Base-by-base conservation (phyloP, 2,888 invertebrate genomes). In the Rhimphoctona megacephalus region DNA sequence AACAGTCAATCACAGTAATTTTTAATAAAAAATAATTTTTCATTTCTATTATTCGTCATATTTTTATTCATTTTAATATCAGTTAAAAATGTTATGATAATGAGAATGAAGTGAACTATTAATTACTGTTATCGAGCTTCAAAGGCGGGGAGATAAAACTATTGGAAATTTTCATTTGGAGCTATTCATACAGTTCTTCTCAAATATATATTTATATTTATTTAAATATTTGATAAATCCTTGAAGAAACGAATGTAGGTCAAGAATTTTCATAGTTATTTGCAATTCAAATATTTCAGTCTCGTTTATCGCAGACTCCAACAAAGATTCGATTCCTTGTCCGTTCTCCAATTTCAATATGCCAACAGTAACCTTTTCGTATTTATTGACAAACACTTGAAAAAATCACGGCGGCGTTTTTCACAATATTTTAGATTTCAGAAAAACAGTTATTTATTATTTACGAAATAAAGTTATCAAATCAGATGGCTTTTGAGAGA, bases 161-260 rank as follows among this genome's bases (percentile, higher is more conserved):
- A 61, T 61, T 61, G 30, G 30, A 30, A 61, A 17, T 30, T 61
- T 30, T 61, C 14, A 11, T 30, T n/a, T 1, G 30, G 30, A 25
- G 1, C 25, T 25, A 25, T 57, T 57, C 8, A 11, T 14, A 25
- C 57, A 2, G 1, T 36, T 39, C 22, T 39, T 39, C 39, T 7
- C 36, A 7, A 9, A 67, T 39, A 5, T 61, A 61, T 30, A 17
- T 57, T 57, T 57, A 11, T 25, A 11, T 61, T 61, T 61, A 61
- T 61, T 61, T 30, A 30, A 61, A 61, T 61, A 30, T 61, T 61
- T 30, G 6, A 61, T 61, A 17, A 61, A 61, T 30, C 57, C 61
- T 61, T 30, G 61, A 61, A 61, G 30, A 7, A 61, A 61, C 11
- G 30, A 61, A 61, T 61, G 61, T 61, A 61, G 61, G 61, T 61